Base-by-base conservation (phyloP, 2,888 invertebrate species). In the Rhopalosiphum nymphaeae region DNA sequence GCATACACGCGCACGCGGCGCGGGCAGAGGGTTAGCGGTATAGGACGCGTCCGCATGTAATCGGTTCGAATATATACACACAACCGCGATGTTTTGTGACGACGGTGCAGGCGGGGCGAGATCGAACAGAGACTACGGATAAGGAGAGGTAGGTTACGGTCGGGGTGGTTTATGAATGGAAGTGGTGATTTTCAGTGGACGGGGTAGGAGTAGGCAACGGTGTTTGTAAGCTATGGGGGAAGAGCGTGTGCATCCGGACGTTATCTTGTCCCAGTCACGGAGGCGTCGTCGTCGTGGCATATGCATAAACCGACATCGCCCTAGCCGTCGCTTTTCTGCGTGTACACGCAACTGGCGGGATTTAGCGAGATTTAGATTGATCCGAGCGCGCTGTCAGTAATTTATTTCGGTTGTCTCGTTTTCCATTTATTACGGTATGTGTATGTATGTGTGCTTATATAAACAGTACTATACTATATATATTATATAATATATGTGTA, bases 341-440 rank as follows among this genome's bases (percentile, higher is more conserved):
- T 25, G 78, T 78, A 78, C 87, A 36, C 78, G 78, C 78, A 56
- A 67, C 78, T 57, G 89, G 89, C 57, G 26, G 92, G 92, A 91
- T 94, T 94, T 94, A 93, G 42, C 49, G 86, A 94, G 93, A 94
- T 94, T 94, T 90, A 94, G 93, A 94, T 94, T 94, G 93, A 94
- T 94, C 93, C 93, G 26, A 21, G 42, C n/a, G 57, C 56, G 61
- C 90, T 90, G 90, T 90, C 93, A 61, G 90, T 94, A 94, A 94
- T 94, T 94, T 94, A 94, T 94, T 94, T 94, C 42, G 92, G 90
- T 61, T 49, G 90, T 94, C 93, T 86, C 90, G 61, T 90, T 61
- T 93, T 90, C 85, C 85, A 90, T 94, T 93, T 94, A 94, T 94
- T 94, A 94, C 90, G 36, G 36, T 3, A 13, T 29, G n/a, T 29